A percentile compares a stretch with the other conserved stretches of the same genome.
Evolutionary conservation across 2,797 vertebrate genomes (phyloP).

Genomic region (Microctenopoma steveboyesi): DNA sequence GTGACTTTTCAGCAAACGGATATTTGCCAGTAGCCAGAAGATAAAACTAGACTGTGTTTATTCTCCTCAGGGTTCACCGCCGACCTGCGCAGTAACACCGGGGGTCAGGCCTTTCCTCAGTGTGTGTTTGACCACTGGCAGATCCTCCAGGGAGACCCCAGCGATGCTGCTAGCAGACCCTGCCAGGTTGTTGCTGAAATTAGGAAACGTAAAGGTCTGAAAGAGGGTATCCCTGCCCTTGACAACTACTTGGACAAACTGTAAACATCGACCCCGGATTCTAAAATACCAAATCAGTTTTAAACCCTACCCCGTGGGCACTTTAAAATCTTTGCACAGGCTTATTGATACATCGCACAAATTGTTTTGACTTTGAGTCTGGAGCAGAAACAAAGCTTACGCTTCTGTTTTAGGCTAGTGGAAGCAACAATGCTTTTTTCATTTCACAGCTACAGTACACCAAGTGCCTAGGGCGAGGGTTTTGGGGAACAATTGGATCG

Average conservation of each 20-base stretch:
- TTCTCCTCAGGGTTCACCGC: constrained; percentile 90
- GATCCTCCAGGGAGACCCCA: constrained; percentile 91
- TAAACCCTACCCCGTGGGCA: constrained; percentile 72
- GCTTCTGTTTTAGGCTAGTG: constrained; percentile 56
- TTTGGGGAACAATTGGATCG: constrained; percentile 69
- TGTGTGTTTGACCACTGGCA: constrained; percentile 98
- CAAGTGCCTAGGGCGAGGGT: constrained; percentile 76
- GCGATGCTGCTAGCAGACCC: constrained; percentile 81
- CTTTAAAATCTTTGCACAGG: constrained; percentile 74
- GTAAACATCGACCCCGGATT: constrained; percentile 73
- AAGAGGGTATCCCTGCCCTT: constrained; percentile 91
- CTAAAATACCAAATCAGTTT: constrained; percentile 68
- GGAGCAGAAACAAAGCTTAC: constrained; percentile 54
- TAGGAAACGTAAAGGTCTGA: constrained; percentile 93
- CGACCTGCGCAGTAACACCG: constrained; percentile 93
- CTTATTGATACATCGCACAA: constrained; percentile 66
- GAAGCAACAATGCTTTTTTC: constrained; percentile 55
- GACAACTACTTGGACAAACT: constrained; percentile 97
- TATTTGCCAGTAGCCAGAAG: neutral
- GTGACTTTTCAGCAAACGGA: neutral
- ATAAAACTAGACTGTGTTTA: neutral
- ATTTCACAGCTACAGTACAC: constrained; percentile 78
- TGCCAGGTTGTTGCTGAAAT: constrained; percentile 87
- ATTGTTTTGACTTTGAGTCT: constrained; percentile 62
- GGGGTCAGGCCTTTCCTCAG: constrained; percentile 95